A percentile compares a stretch with the other conserved stretches of the same genome.
phyloP scores from a whole-genome alignment of 2,888 invertebrate species.

The Erannis defoliaria region DNA sequence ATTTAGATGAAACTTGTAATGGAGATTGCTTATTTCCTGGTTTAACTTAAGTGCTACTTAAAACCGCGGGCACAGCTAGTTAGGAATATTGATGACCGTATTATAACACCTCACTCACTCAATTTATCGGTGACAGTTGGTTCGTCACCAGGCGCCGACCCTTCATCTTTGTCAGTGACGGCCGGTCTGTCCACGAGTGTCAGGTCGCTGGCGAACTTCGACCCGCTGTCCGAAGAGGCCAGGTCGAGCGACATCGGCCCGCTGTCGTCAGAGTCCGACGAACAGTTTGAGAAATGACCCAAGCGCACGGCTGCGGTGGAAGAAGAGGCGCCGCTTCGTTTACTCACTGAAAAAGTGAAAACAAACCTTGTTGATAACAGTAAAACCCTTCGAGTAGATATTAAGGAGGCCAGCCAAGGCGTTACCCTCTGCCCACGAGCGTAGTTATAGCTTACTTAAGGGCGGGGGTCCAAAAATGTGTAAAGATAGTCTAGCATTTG shows the following conservation, averaged over 20 bases:
- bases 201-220: background rate
- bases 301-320: background rate
- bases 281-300: background rate
- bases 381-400: too few species aligned
- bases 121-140: background rate
- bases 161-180: background rate
- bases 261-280: background rate
- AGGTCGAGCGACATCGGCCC: background rate
- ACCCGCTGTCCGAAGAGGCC: background rate
- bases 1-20: too few species aligned
- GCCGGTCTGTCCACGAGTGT: background rate
- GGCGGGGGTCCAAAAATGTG: too few species aligned
- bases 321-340: background rate
- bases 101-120: too few species aligned
- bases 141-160: background rate
- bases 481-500: too few species aligned
- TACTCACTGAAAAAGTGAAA: background rate
- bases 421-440: too few species aligned
- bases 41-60: too few species aligned
- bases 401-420: too few species aligned
- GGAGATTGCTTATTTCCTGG: too few species aligned
- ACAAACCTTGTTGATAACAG: background rate
- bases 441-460: too few species aligned
- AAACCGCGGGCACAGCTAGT: too few species aligned
- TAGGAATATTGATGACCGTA: too few species aligned